Percentiles rank a stretch among this genome's conserved stretches.
Evolutionary conservation across 1,140 invertebrate species (phyloP).

Genomic region (Tetramorium simillimum): DNA sequence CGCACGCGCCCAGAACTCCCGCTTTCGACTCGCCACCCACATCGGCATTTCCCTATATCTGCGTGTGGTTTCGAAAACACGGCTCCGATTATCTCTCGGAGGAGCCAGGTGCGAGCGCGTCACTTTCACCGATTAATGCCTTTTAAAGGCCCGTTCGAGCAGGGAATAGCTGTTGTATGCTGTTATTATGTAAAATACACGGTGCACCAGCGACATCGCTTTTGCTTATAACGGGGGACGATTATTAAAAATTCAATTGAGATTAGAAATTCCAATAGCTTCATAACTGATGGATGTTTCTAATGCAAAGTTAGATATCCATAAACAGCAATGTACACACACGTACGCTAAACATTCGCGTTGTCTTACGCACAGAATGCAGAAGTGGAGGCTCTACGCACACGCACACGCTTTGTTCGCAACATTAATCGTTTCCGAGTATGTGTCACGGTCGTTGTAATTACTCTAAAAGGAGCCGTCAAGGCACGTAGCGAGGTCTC

Average conservation of each 20-base stretch:
- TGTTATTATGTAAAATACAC: conserved; percentile 23
- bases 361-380: background rate
- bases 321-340: background rate
- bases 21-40: conserved; percentile 61
- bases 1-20: background rate
- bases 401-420: background rate
- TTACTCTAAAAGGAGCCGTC: conserved; percentile 66
- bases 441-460: conserved; percentile 65
- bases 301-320: background rate
- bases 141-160: conserved; percentile 8
- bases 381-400: background rate
- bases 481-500: conserved; percentile 46
- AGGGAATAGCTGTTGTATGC: background rate
- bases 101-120: background rate
- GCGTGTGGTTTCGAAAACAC: conserved; percentile 52
- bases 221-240: background rate
- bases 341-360: background rate
- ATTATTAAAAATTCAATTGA: background rate
- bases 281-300: background rate
- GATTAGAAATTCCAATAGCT: background rate
- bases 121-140: conserved; percentile 53
- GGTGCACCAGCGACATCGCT: background rate
- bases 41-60: conserved; percentile 13
- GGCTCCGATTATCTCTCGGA: background rate
- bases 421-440: conserved; percentile 41